Conservation (phyloP, 2,888 invertebrate species). For the Andrena chrysosceles region DNA sequence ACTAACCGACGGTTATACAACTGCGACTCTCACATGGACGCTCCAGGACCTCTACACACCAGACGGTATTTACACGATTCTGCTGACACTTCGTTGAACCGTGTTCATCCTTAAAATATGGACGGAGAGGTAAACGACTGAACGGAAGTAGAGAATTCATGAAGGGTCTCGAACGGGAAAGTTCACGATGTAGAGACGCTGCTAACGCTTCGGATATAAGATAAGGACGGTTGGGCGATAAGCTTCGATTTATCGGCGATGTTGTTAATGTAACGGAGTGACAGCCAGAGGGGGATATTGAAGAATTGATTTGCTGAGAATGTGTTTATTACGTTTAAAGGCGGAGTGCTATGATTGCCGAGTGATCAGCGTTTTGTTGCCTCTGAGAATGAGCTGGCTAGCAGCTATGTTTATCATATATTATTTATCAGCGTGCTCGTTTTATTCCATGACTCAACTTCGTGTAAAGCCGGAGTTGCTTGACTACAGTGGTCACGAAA, state of each 20-base stretch:
- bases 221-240: not conserved
- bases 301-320: not conserved
- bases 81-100: slow-evolving; percentile 38
- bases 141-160: not conserved
- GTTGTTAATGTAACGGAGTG: not conserved
- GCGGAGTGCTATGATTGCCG: too few species aligned
- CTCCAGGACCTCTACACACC: slow-evolving; percentile 24
- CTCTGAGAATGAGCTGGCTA: too few species aligned
- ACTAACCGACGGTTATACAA: slow-evolving; percentile 45
- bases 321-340: not conserved
- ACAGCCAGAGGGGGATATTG: not conserved
- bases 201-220: not conserved
- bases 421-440: too few species aligned
- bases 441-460: too few species aligned
- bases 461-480: too few species aligned
- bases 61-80: slow-evolving; percentile 41
- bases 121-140: slow-evolving; percentile 14
- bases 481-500: too few species aligned
- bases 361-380: too few species aligned
- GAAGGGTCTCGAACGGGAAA: not conserved
- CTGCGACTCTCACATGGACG: slow-evolving; percentile 22
- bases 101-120: slow-evolving; percentile 26
- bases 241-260: not conserved
- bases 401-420: too few species aligned
- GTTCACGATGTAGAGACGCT: not conserved